A percentile compares a stretch with the other conserved stretches of the same genome.
These are phyloP conservation scores for Phaenicophaeus curvirostris DNA, from an alignment of 2,797 vertebrate species.

Conservation along the genomic window DNA sequence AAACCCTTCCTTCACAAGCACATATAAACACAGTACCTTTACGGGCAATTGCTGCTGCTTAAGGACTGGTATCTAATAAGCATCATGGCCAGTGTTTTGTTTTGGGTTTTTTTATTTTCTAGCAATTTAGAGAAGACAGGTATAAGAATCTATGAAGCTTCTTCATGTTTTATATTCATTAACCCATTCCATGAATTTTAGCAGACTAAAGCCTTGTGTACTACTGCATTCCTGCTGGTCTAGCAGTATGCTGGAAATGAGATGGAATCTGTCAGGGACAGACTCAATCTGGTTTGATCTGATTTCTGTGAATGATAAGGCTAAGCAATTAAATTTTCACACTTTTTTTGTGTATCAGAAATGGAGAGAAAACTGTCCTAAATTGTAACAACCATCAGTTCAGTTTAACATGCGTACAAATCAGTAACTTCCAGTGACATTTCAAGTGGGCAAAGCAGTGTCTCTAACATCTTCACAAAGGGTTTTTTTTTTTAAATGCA, in stretches of 20 bases:
- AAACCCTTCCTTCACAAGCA: neutral
- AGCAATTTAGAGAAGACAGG: neutral
- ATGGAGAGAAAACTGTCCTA: neutral
- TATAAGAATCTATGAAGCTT: neutral
- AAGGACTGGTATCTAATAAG: neutral
- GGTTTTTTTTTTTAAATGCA: neutral
- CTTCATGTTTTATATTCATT: neutral
- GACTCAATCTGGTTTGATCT: neutral
- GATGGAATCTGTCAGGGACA: neutral
- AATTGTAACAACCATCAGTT: neutral
- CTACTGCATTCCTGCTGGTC: neutral
- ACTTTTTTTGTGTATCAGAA: neutral
- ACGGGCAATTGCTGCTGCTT: neutral
- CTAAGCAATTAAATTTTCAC: neutral
- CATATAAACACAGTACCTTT: neutral
- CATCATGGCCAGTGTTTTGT: too few species aligned
- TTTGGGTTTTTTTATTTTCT: neutral
- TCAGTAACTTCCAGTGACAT: neutral
- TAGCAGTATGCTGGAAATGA: neutral
- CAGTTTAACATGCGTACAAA: neutral
- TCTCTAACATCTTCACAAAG: neutral
- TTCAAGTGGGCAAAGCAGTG: fast-evolving
- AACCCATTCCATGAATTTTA: neutral
- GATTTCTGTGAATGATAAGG: too few species aligned
- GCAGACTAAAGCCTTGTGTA: neutral